phyloP scores from a whole-genome alignment of 2,888 invertebrate species.

The Lycia hirtaria region DNA sequence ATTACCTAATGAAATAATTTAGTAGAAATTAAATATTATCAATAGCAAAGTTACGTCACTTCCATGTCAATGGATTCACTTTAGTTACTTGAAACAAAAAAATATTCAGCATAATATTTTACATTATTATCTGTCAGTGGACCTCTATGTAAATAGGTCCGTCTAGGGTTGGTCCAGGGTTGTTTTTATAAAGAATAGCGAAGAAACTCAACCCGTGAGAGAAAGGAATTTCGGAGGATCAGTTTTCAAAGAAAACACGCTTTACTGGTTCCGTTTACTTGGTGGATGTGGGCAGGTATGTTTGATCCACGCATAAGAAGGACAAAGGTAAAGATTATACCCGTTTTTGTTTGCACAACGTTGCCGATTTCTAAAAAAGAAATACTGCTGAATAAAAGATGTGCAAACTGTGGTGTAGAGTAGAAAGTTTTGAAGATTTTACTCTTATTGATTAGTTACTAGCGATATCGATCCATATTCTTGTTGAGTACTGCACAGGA shows the following conservation, averaged over 20 bases:
- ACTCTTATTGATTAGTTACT: background rate
- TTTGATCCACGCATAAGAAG: slow-evolving; percentile 50
- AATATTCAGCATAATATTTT: slow-evolving; percentile 26
- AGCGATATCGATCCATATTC: too few species aligned
- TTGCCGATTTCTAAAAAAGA: slow-evolving; percentile 12
- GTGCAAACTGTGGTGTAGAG: background rate
- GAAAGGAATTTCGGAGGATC: slow-evolving; percentile 57
- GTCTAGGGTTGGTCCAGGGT: slow-evolving; percentile 25
- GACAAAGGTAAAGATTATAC: slow-evolving; percentile 52
- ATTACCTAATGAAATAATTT: too few species aligned
- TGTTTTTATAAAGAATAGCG: slow-evolving; percentile 52
- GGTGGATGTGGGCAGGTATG: slow-evolving; percentile 46
- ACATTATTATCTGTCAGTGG: slow-evolving; percentile 35
- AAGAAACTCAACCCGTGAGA: slow-evolving; percentile 51
- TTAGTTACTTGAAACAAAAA: too few species aligned
- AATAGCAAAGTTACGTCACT: too few species aligned
- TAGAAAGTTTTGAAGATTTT: background rate
- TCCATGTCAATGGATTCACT: too few species aligned
- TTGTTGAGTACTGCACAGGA: too few species aligned
- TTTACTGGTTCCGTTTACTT: slow-evolving; percentile 57
- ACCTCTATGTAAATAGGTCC: slow-evolving; percentile 39
- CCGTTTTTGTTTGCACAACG: slow-evolving; percentile 48
- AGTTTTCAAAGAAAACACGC: slow-evolving; percentile 69
- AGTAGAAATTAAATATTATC: too few species aligned
- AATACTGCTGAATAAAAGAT: background rate